Percentiles rank a stretch among this genome's conserved stretches.
Evolutionary conservation across 1,140 invertebrate genomes (phyloP).

Genomic region (Drosophila watanabei): DNA sequence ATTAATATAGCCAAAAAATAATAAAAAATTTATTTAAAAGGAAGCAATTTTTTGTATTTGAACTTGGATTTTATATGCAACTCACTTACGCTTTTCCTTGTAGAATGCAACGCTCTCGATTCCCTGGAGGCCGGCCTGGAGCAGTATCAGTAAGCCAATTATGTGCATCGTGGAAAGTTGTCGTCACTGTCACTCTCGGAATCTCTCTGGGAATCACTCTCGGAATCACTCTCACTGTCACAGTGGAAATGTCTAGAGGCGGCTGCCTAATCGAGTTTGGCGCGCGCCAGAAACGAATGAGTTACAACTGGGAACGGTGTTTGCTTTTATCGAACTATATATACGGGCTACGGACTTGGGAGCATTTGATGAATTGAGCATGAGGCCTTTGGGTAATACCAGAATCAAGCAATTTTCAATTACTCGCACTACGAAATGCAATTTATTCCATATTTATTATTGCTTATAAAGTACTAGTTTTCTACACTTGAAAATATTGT

Average conservation of each 20-base stretch:
- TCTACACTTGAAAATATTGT: neutral
- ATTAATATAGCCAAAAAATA: neutral
- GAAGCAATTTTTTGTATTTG: neutral
- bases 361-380: constrained; percentile 39
- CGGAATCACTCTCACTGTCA: constrained; percentile 32
- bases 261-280: constrained; percentile 60
- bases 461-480: constrained; percentile 12
- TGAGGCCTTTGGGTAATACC: constrained; percentile 46
- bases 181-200: constrained; percentile 21
- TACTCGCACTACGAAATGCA: constrained; percentile 9
- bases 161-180: constrained; percentile 31
- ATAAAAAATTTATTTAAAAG: neutral
- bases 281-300: constrained; percentile 53
- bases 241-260: constrained; percentile 35
- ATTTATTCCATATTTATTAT: constrained; percentile 40
- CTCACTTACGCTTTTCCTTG: constrained; percentile 72
- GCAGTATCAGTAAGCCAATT: constrained; percentile 74
- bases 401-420: constrained; percentile 39
- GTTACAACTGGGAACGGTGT: constrained; percentile 36
- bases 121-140: constrained; percentile 88
- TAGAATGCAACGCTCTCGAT: constrained; percentile 44
- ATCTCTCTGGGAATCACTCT: constrained; percentile 20
- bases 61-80: neutral
- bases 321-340: constrained; percentile 61
- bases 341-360: constrained; percentile 15